Conservation (phyloP, 2,113 vertebrate species). For the Galbula dea region DNA sequence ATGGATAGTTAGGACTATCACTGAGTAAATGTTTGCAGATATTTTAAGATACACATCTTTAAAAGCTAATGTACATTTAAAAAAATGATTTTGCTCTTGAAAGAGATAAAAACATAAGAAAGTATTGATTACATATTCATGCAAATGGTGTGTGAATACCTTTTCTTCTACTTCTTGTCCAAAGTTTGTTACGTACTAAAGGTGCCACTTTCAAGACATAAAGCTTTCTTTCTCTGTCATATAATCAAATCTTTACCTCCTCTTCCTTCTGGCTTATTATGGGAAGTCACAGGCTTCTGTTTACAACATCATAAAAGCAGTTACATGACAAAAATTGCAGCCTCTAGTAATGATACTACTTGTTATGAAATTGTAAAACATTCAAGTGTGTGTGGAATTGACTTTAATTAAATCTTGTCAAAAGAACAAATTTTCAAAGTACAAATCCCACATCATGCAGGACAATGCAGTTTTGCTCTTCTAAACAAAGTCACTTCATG, state of each 20-base stretch:
- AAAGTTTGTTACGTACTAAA: background rate
- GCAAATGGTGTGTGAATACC: background rate
- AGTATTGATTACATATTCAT: background rate
- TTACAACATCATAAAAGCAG: constrained; percentile 55
- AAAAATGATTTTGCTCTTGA: background rate
- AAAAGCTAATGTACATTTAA: background rate
- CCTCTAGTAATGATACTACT: constrained; percentile 1
- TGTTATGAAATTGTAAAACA: constrained; percentile 47
- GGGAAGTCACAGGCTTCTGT: constrained; percentile 17
- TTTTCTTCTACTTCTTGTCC: background rate
- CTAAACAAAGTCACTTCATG: background rate
- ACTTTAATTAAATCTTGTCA: constrained; percentile 59
- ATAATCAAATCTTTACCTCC: background rate
- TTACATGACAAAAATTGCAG: constrained; percentile 25
- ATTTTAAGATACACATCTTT: background rate
- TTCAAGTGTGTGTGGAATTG: background rate
- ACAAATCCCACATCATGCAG: constrained; percentile 25
- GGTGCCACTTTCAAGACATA: background rate
- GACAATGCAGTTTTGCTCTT: background rate
- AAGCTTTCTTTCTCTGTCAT: background rate
- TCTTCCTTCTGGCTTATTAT: constrained; percentile 38
- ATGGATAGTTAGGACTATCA: background rate
- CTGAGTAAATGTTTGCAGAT: background rate
- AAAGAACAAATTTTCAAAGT: constrained; percentile 54
- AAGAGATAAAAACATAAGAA: background rate